Conservation (phyloP, 2,797 vertebrate genomes). For the Sebastes minor region DNA sequence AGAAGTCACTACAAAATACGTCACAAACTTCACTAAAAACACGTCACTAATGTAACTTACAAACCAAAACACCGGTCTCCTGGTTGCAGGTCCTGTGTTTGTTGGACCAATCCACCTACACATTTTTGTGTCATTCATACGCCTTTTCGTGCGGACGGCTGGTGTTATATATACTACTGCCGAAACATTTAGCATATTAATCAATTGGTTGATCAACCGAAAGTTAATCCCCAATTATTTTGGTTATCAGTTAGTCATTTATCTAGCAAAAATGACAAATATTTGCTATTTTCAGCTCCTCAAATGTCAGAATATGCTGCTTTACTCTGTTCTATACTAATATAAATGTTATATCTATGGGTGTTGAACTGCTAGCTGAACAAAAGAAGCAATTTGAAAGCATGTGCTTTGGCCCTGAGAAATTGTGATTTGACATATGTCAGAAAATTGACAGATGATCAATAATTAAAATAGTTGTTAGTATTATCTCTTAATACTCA, state of each 20-base stretch:
- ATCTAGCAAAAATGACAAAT: neutral
- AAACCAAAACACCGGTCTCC: too few relatives aligned
- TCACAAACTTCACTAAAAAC: too few relatives aligned
- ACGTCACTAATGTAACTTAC: too few relatives aligned
- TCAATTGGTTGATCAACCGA: neutral
- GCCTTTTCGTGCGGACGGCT: too few relatives aligned
- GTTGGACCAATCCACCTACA: too few relatives aligned
- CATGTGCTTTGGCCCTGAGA: neutral
- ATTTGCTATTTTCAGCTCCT: neutral
- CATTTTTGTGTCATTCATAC: too few relatives aligned
- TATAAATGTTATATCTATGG: neutral
- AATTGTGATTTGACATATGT: neutral
- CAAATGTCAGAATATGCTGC: neutral
- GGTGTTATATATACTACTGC: too few relatives aligned
- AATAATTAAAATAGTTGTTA: neutral
- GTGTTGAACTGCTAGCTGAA: neutral
- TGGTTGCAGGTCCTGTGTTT: too few relatives aligned
- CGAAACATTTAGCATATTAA: neutral
- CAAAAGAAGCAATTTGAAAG: neutral
- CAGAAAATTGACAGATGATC: neutral
- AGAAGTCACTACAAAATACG: too few relatives aligned
- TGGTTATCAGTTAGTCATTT: neutral
- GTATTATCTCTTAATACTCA: neutral
- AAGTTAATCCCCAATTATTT: neutral
- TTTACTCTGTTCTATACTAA: neutral